Conservation (phyloP, 2,888 invertebrate species). For the Drosophila melanosoma region DNA sequence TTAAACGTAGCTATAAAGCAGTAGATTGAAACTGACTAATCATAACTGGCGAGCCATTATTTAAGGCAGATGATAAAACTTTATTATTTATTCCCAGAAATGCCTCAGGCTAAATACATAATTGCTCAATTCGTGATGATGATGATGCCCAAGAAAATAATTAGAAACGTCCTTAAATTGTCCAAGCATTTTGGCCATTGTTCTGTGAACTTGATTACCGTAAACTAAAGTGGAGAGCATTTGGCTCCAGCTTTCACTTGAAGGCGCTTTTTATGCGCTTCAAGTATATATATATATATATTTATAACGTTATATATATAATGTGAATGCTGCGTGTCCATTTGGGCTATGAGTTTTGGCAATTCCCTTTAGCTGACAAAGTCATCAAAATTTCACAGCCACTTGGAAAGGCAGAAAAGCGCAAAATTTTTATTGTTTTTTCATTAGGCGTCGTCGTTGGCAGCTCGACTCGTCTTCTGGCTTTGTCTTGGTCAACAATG, state of each 20-base stretch:
- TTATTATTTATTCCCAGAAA: constrained; percentile 12
- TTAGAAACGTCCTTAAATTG: constrained; percentile 32
- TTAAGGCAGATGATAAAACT: constrained; percentile 10
- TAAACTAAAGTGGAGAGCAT: constrained; percentile 45
- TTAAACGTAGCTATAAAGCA: neutral
- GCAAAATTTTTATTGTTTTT: constrained; percentile 79
- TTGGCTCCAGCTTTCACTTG: constrained; percentile 21
- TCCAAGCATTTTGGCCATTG: constrained; percentile 35
- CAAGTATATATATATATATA: neutral
- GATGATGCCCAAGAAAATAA: constrained; percentile 29
- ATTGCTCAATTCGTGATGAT: constrained; percentile 42
- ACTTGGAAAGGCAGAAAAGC: constrained; percentile 79
- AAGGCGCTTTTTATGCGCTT: constrained; percentile 11
- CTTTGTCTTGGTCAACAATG: constrained; percentile 47
- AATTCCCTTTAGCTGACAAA: constrained; percentile 73
- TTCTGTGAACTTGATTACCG: constrained; percentile 55
- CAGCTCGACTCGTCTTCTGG: constrained; percentile 4
- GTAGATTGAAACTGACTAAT: neutral
- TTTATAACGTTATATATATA: neutral
- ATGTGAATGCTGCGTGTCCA: constrained; percentile 49
- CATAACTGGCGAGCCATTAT: neutral
- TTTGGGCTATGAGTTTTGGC: constrained; percentile 54
- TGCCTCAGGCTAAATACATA: constrained; percentile 32
- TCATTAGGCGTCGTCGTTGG: constrained; percentile 63
- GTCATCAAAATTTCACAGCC: constrained; percentile 78